Conservation (phyloP, 2,113 vertebrate genomes). For the Pipra filicauda region DNA sequence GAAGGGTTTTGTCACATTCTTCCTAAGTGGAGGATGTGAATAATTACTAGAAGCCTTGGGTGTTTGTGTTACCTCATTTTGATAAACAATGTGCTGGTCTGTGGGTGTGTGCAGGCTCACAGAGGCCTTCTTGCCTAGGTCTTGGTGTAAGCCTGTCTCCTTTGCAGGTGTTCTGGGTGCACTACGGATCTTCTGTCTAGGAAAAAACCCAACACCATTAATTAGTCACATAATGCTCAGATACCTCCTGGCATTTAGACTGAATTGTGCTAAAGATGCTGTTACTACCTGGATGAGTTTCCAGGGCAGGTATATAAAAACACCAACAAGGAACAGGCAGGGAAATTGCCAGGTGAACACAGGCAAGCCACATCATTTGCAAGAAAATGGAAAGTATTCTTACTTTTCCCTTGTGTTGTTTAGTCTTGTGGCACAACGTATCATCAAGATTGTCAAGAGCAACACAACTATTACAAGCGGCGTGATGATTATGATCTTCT, state of each 20-base stretch:
- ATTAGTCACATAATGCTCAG: background rate
- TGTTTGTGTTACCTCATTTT: background rate
- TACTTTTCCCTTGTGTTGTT: background rate
- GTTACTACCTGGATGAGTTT: background rate
- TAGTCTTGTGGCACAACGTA: background rate
- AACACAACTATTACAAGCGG: fast-evolving
- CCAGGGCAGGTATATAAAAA: background rate
- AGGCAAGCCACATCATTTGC: background rate
- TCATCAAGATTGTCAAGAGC: fast-evolving
- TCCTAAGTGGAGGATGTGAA: background rate
- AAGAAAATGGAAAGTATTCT: background rate
- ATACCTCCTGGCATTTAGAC: background rate
- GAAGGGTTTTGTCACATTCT: background rate
- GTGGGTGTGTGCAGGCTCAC: fast-evolving
- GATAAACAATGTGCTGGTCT: background rate
- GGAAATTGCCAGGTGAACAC: background rate
- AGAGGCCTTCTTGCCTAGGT: background rate
- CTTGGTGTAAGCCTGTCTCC: background rate
- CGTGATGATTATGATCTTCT: background rate
- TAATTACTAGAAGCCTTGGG: background rate
- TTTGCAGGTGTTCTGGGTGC: background rate
- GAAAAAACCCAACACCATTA: background rate
- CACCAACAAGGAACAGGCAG: background rate
- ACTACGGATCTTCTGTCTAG: background rate
- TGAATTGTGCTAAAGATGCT: background rate